These are phyloP conservation scores for Aspiorhynchus laticeps DNA, from an alignment of 2,113 vertebrate species.

Conservation along the genomic window DNA sequence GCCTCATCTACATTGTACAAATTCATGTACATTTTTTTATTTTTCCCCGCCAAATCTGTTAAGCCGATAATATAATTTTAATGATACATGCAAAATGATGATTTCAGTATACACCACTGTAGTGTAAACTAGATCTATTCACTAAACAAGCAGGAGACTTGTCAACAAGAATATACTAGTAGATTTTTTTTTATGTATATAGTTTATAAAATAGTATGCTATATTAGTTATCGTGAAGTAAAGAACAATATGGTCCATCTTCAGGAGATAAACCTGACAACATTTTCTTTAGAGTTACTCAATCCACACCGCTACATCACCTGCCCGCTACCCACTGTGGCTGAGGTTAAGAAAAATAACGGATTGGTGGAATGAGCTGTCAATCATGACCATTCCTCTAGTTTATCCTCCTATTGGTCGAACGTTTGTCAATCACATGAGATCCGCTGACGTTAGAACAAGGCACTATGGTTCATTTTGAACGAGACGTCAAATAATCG, in stretches of 20 bases:
- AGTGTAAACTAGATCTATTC: neutral
- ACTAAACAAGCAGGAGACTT: neutral
- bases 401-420: slow-evolving; percentile 33
- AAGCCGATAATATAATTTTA: neutral
- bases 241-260: neutral
- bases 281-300: neutral
- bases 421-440: slow-evolving; percentile 38
- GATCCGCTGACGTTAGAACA: neutral
- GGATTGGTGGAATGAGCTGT: slow-evolving; percentile 25
- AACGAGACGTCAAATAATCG: neutral
- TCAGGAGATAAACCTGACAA: neutral
- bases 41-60: neutral
- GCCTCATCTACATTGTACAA: neutral
- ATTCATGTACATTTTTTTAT: neutral
- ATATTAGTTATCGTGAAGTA: neutral
- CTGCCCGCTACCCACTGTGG: slow-evolving; percentile 20
- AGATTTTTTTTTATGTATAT: neutral
- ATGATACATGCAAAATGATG: neutral
- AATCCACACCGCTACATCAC: slow-evolving; percentile 20
- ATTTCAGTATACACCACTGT: neutral
- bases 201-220: neutral
- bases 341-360: neutral
- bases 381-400: neutral
- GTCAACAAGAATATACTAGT: neutral
- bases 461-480: neutral